Conservation (phyloP, 2,888 invertebrate genomes). For the Morinoia aosen region DNA sequence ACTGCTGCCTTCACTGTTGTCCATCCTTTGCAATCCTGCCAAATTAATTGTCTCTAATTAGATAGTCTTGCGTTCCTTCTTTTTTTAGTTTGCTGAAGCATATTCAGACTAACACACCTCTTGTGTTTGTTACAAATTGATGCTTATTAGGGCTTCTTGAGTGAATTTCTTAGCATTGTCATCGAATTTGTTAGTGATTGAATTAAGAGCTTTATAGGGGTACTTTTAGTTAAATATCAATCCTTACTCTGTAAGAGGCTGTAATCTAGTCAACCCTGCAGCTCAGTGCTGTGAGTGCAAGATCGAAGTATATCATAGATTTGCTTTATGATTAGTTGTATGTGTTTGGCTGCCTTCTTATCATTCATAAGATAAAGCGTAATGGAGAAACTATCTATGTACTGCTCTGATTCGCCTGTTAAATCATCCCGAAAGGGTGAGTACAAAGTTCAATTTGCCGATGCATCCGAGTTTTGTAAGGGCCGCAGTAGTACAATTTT, state of each 20-base stretch:
- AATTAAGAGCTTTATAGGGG: neutral
- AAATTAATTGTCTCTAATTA: constrained; percentile 28
- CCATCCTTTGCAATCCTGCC: constrained; percentile 52
- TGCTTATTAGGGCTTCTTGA: neutral
- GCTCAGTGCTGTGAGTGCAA: neutral
- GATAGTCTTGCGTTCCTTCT: constrained; percentile 7
- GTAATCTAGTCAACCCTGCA: constrained; percentile 13
- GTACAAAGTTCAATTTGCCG: constrained; percentile 66
- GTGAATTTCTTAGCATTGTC: neutral
- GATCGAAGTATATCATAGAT: neutral
- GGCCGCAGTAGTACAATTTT: constrained; percentile 35
- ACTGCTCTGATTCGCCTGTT: constrained; percentile 58
- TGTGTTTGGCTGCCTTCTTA: constrained; percentile 31
- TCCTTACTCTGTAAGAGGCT: constrained; percentile 24
- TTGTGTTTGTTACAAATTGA: neutral
- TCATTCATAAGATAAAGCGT: neutral
- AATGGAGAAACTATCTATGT: constrained; percentile 29
- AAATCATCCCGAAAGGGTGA: constrained; percentile 62
- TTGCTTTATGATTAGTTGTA: neutral
- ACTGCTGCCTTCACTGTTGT: constrained; percentile 49
- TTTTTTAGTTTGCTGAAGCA: neutral
- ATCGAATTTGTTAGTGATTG: neutral
- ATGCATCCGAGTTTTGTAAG: constrained; percentile 56
- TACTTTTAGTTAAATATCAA: neutral
- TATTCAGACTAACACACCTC: neutral